phyloP scores from a whole-genome alignment of 1,140 invertebrate species.

The Aleiodes sp. region DNA sequence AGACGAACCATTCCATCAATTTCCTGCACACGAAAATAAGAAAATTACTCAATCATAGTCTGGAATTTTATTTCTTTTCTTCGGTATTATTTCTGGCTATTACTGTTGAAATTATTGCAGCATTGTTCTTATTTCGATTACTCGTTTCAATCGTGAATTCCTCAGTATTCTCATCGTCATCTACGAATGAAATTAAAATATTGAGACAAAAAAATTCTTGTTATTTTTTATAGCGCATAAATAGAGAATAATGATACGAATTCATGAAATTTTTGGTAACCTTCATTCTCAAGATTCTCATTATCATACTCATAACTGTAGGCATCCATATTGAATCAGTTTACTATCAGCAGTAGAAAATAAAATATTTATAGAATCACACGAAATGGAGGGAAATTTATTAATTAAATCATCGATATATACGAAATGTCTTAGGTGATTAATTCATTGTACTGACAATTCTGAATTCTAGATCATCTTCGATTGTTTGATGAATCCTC shows the following conservation, averaged over 20 bases:
- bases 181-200: too few relatives aligned
- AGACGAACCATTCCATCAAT: slow-evolving; percentile 51
- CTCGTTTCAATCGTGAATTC: too few relatives aligned
- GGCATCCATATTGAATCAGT: neutral
- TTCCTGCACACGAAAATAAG: slow-evolving; percentile 35
- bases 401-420: too few relatives aligned
- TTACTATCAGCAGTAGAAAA: neutral
- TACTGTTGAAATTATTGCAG: neutral
- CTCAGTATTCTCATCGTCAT: too few relatives aligned
- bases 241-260: neutral
- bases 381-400: too few relatives aligned
- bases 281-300: slow-evolving; percentile 1
- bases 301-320: slow-evolving; percentile 1
- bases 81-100: neutral
- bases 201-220: neutral
- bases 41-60: neutral
- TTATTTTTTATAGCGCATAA: neutral
- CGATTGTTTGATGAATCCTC: too few relatives aligned
- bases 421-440: too few relatives aligned
- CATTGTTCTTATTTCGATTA: too few relatives aligned
- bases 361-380: neutral
- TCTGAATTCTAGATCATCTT: too few relatives aligned
- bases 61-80: neutral
- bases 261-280: neutral
- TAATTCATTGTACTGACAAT: too few relatives aligned